phyloP scores from a whole-genome alignment of 2,113 vertebrate genomes.

The Tichodroma muraria region DNA sequence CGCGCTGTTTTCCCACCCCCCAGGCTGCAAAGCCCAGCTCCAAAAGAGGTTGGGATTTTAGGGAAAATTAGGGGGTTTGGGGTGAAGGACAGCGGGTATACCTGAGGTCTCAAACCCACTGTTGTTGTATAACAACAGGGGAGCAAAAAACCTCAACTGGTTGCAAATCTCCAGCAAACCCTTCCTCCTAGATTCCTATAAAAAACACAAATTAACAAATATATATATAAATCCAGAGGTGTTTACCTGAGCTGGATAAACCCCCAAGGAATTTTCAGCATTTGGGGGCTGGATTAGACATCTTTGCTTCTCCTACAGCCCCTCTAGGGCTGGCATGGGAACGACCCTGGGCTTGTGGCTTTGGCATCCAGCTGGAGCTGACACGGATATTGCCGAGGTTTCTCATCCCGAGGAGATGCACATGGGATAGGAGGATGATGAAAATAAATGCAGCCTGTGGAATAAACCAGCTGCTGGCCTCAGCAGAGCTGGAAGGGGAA shows the following conservation, averaged over 20 bases:
- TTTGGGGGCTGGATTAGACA: not conserved
- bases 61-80: not conserved
- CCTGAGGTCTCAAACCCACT: not conserved
- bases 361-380: not conserved
- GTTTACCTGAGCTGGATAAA: slow-evolving; percentile 9
- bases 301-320: not conserved
- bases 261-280: not conserved
- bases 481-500: not conserved
- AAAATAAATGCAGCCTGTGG: not conserved
- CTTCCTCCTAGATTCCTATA: not conserved
- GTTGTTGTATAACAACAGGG: not conserved
- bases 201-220: rapidly evolving
- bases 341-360: rapidly evolving
- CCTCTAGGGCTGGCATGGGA: not conserved
- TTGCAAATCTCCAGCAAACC: not conserved
- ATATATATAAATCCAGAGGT: not conserved
- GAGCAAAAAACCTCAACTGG: not conserved
- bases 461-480: not conserved
- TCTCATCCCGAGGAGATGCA: not conserved
- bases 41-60: not conserved
- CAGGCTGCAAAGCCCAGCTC: not conserved
- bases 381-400: not conserved
- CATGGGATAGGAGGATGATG: not conserved
- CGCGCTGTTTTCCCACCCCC: rapidly evolving
- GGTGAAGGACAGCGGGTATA: rapidly evolving